Conservation (phyloP, 2,797 vertebrate genomes). For the Sus cebifrons region DNA sequence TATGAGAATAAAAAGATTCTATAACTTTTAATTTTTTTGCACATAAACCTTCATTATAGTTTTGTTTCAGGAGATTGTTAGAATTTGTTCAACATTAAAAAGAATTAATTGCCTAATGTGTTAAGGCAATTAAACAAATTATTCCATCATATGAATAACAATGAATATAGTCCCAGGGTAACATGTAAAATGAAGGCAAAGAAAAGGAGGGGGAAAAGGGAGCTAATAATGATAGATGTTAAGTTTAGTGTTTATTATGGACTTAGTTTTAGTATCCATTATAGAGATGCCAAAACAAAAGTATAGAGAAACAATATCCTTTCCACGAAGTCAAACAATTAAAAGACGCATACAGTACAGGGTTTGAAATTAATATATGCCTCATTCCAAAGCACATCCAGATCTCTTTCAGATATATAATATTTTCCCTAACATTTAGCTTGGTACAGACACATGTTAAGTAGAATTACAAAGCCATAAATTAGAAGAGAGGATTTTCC, state of each 20-base stretch:
- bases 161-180: conserved; percentile 79
- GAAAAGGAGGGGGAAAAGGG: background rate
- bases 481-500: background rate
- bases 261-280: background rate
- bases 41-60: conserved; percentile 81
- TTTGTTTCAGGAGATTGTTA: conserved; percentile 83
- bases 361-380: background rate
- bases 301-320: background rate
- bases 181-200: conserved; percentile 74
- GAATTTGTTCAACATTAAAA: conserved; percentile 86
- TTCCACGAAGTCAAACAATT: background rate
- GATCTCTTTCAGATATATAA: background rate
- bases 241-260: background rate
- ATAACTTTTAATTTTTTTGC: conserved; percentile 77
- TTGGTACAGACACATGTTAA: background rate
- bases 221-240: background rate
- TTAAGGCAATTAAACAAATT: conserved; percentile 85
- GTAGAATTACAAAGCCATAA: background rate
- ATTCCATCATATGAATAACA: conserved; percentile 84
- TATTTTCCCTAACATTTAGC: background rate
- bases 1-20: conserved; percentile 61
- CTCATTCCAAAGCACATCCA: background rate
- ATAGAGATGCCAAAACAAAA: conserved; percentile 35
- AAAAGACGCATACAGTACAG: background rate
- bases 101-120: conserved; percentile 86